Evolutionary conservation across 2,113 vertebrate species (phyloP), one percentile per base, ranked within the genome.

Genomic region (Gopherus evgoodei): DNA sequence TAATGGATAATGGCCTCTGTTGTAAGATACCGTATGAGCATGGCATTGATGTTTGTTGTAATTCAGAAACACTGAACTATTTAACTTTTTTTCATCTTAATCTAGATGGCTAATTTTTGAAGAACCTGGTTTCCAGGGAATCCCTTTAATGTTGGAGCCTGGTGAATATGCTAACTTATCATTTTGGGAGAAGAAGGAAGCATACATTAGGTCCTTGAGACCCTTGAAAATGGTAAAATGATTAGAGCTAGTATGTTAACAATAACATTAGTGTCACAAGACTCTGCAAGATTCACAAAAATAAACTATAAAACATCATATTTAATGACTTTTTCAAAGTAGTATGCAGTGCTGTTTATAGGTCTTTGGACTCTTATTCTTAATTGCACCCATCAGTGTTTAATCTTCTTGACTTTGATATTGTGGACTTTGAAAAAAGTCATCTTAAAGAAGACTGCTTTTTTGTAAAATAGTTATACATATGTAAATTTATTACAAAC

Each of bases 71-170:
- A 9, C 50, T 91, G 12, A 38, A 57, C 19, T 86, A 24, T 44
- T 93, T 19, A 75, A 10, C 14, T 0, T 21, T 82, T 56, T 76
- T 86, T 83, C 47, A 47, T 8, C 3, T 35, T 79, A 6, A 54
- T 97, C 83, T 86, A 99, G 99, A 83, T 99, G 99, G 99, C 95
- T 99, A 79, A 97, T 99, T 88, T 99, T 99, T 94, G 98, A 98
- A 97, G 99, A 99, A 80, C 98, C 99, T 83, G 99, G 99, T 57
- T 99, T 99, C 93, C 98, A 97, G 75, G 99, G 99, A 47, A 76
- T 99, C 3, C 96, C 99, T 53, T 98, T 98, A 56, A 98, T 99
- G 93, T 95, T 99, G 97, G 98, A 99, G 83, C 98, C 97, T 24
- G 99, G 99, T 56, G 99, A 99, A 98, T 99, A 99, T 94, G 99